Evolutionary conservation across 2,888 invertebrate genomes (phyloP).

Genomic region (Cephonodes hylas): DNA sequence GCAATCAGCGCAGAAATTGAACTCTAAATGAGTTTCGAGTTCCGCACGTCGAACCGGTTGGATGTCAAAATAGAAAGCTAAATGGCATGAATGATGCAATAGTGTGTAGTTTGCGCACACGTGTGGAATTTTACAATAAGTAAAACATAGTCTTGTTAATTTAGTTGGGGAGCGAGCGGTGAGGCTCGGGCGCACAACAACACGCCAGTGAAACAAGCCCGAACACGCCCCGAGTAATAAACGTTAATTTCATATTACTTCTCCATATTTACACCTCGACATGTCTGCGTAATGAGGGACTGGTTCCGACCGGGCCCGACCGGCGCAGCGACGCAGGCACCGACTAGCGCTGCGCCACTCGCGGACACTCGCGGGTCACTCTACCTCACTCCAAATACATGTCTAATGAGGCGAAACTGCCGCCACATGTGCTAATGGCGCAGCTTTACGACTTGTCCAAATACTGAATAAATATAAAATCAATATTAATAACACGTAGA

Average conservation of each 20-base stretch:
- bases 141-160: not conserved
- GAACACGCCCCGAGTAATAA: slow-evolving; percentile 4
- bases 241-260: slow-evolving; percentile 10
- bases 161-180: not conserved
- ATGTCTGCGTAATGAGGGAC: slow-evolving; percentile 1
- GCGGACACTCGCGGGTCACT: not conserved
- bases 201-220: not conserved
- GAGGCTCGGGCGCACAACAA: not conserved
- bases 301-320: not conserved
- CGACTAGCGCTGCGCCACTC: not conserved
- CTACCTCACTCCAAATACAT: not conserved
- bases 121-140: not conserved
- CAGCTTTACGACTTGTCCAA: not conserved
- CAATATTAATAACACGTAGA: not conserved
- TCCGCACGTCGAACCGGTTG: not conserved
- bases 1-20: too few relatives aligned
- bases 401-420: not conserved
- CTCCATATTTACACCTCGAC: slow-evolving; percentile 8
- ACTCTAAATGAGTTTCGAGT: too few relatives aligned
- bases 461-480: slow-evolving; percentile 4
- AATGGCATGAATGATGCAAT: not conserved
- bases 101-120: not conserved
- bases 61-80: not conserved
- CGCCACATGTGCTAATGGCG: slow-evolving; percentile 1
- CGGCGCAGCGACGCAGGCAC: not conserved